Conservation (phyloP, 1,140 invertebrate species). For the Saccostrea cuccullata region DNA sequence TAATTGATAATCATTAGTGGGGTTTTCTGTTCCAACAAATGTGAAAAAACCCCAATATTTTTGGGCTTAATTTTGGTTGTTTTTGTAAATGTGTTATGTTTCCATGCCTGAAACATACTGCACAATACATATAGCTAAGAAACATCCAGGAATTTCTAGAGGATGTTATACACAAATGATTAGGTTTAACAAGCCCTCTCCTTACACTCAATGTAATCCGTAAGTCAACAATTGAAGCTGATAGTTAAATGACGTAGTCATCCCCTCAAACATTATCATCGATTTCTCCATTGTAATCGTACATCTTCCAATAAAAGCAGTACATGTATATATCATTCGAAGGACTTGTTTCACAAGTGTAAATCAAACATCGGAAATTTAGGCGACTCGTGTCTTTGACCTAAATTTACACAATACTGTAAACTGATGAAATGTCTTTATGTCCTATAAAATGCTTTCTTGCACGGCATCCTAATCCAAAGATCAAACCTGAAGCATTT, state of each 20-base stretch:
- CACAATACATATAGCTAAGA: not conserved
- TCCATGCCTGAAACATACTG: not conserved
- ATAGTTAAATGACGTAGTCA: not conserved
- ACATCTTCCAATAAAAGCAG: not conserved
- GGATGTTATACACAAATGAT: not conserved
- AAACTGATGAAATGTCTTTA: not conserved
- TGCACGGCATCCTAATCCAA: not conserved
- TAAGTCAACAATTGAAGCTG: conserved; percentile 1
- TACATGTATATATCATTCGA: not conserved
- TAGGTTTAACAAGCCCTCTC: not conserved
- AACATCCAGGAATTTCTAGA: not conserved
- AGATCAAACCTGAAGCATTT: not conserved
- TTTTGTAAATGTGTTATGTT: too few relatives aligned
- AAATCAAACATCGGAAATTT: conserved; percentile 1
- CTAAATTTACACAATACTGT: not conserved
- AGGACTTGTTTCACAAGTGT: not conserved
- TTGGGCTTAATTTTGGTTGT: too few relatives aligned
- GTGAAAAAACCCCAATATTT: too few relatives aligned
- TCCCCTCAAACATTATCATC: conserved; percentile 9
- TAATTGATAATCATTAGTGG: too few relatives aligned
- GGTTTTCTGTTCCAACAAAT: too few relatives aligned
- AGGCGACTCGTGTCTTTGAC: conserved; percentile 3
- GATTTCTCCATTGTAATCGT: not conserved
- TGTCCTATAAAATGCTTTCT: not conserved
- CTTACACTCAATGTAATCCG: not conserved